Evolutionary conservation across 2,113 vertebrate species (phyloP), one percentile per base, ranked within the genome.

Genomic region (Mesembrinibis cayennensis): DNA sequence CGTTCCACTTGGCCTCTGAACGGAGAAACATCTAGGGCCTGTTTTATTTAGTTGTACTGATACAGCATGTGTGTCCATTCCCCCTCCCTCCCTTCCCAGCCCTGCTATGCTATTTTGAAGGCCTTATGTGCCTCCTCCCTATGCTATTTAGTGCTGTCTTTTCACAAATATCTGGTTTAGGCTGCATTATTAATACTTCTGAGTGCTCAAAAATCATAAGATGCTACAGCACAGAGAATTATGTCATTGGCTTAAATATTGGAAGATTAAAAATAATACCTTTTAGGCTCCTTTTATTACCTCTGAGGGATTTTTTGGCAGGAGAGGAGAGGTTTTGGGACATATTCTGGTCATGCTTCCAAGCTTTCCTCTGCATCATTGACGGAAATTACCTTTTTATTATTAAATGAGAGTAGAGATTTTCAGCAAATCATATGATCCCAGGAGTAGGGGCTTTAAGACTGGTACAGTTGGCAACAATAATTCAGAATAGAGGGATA

Each of bases 311-410:
- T 82, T 85, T 96, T 92, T 96, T 97, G 95, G 96, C 96, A 97
- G 78, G 85, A 96, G 63, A 93, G 74, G 62, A 82, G 85, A 97
- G 94, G 63, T 93, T 97, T 97, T 81, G 96, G 97, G 92, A 94
- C 72, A 90, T 90, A 94, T 93, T 96, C 95, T 96, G 90, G 96
- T 97, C 80, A 95, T 95, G 96, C 93, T 95, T 96, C 96, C 96
- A 96, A 94, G 97, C 92, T 96, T 96, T 95, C 79, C 85, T 90
- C 76, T 96, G 96, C 90, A 96, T 96, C 95, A 83, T 94, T 97
- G 96, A 93, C 94, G 92, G 88, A 97, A 97, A 97, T 97, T 95
- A 94, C 93, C 95, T 95, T 96, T 96, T 94, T 96, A 97, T 95
- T 97, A 95, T 97, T 95, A 97, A 97, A 96, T 87, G 95, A 97